Evolutionary conservation across 1,140 invertebrate species (phyloP).

Genomic region (Trinorchestia longiramus): DNA sequence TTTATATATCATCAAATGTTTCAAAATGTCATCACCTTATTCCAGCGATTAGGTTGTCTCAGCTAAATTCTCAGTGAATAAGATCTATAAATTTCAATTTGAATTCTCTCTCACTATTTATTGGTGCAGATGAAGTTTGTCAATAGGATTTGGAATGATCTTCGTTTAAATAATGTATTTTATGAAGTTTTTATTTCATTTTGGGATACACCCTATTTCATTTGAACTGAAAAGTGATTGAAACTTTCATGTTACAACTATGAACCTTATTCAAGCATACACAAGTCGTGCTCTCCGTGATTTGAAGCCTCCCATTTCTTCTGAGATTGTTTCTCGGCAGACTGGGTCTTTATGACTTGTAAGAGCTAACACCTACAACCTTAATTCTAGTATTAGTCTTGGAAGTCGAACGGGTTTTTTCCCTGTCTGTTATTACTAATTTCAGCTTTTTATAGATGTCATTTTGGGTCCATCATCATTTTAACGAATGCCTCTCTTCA

Average conservation of each 20-base stretch:
- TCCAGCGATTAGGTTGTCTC: neutral
- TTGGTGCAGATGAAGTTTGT: neutral
- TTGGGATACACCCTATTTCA: neutral
- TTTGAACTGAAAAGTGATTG: neutral
- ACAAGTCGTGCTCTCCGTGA: neutral
- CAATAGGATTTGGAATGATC: neutral
- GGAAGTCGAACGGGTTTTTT: neutral
- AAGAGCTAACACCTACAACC: neutral
- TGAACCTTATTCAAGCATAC: neutral
- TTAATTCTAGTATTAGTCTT: neutral
- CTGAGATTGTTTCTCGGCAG: neutral
- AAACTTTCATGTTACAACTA: neutral
- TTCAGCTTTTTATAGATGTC: neutral
- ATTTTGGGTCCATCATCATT: neutral
- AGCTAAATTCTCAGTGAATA: neutral
- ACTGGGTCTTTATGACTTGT: neutral
- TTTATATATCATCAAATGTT: too few species aligned
- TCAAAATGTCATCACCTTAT: too few species aligned
- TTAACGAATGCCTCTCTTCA: too few species aligned
- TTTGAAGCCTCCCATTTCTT: neutral
- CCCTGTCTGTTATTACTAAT: neutral
- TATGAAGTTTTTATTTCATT: neutral
- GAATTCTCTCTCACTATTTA: neutral
- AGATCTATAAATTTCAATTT: neutral
- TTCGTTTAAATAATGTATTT: neutral